Evolutionary conservation across 2,888 invertebrate genomes (phyloP).

Genomic region (Cerceris rybyensis): DNA sequence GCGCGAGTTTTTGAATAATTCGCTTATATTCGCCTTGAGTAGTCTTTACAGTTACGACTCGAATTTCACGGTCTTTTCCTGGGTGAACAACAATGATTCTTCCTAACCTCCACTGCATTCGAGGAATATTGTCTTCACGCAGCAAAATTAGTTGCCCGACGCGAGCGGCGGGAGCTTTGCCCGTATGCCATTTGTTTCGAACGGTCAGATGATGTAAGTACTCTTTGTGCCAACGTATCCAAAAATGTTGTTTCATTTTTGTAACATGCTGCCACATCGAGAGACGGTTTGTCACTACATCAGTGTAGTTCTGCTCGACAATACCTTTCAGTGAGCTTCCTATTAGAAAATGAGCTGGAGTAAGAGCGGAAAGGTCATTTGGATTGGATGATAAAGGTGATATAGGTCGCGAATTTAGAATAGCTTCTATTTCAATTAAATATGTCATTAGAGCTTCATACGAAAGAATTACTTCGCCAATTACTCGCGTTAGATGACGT

Average conservation of each 20-base stretch:
- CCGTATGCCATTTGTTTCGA: slow-evolving; percentile 10
- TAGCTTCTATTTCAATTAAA: background rate
- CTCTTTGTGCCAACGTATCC: background rate
- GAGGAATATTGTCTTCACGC: too few species aligned
- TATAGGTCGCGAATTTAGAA: background rate
- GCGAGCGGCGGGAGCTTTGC: background rate
- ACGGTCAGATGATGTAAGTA: background rate
- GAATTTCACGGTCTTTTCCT: too few species aligned
- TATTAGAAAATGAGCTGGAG: background rate
- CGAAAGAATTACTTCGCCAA: background rate
- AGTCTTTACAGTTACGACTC: too few species aligned
- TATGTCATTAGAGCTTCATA: background rate
- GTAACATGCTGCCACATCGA: background rate
- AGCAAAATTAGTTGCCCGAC: too few species aligned
- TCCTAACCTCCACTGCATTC: too few species aligned
- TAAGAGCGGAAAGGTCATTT: background rate
- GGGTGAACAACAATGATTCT: too few species aligned
- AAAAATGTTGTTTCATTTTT: background rate
- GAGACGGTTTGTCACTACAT: too few species aligned
- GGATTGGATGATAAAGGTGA: background rate
- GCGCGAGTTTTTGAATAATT: too few species aligned
- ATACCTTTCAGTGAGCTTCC: background rate
- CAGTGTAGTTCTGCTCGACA: background rate
- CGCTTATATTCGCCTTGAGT: too few species aligned
- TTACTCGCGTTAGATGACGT: background rate